A percentile compares a stretch with the other conserved stretches of the same genome.
phyloP scores from a whole-genome alignment of 2,888 invertebrate species.

The Blastobasis adustella region DNA sequence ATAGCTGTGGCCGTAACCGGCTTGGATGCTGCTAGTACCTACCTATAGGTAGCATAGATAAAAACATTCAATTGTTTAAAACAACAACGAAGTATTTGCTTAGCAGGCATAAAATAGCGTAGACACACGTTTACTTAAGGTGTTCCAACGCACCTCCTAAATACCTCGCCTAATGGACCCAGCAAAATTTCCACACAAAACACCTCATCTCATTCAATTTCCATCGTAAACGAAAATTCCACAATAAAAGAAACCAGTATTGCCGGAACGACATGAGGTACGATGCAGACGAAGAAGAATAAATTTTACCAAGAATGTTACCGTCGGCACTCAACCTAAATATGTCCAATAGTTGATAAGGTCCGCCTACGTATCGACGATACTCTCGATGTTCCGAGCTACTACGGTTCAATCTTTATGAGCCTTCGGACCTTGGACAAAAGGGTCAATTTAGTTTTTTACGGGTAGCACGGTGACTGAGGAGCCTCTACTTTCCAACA shows the following conservation, averaged over 20 bases:
- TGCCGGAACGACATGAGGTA: slow-evolving; percentile 1
- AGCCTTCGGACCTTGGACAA: slow-evolving; percentile 20
- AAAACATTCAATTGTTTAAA: too few relatives aligned
- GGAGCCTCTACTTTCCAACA: slow-evolving; percentile 61
- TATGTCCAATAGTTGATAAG: slow-evolving; percentile 51
- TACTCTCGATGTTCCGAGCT: slow-evolving; percentile 11
- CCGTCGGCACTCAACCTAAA: slow-evolving; percentile 52
- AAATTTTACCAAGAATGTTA: slow-evolving; percentile 32
- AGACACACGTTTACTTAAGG: too few relatives aligned
- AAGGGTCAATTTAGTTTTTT: slow-evolving; percentile 24
- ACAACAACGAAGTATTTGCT: too few relatives aligned
- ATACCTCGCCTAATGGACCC: too few relatives aligned
- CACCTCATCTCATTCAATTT: too few relatives aligned
- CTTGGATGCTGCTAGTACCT: too few relatives aligned
- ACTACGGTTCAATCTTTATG: slow-evolving; percentile 6
- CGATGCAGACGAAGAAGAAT: slow-evolving; percentile 4
- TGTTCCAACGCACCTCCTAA: too few relatives aligned
- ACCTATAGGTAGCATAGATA: too few relatives aligned
- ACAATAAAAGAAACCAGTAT: slow-evolving; percentile 1
- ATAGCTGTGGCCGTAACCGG: too few relatives aligned
- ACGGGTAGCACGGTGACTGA: slow-evolving; percentile 10
- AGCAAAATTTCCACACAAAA: too few relatives aligned
- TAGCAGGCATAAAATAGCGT: too few relatives aligned
- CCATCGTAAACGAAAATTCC: slow-evolving; percentile 5
- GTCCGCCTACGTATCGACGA: slow-evolving; percentile 43